A percentile compares a stretch with the other conserved stretches of the same genome.
phyloP scores from a whole-genome alignment of 2,888 invertebrate genomes.

The Euspilapteryx auroguttella region DNA sequence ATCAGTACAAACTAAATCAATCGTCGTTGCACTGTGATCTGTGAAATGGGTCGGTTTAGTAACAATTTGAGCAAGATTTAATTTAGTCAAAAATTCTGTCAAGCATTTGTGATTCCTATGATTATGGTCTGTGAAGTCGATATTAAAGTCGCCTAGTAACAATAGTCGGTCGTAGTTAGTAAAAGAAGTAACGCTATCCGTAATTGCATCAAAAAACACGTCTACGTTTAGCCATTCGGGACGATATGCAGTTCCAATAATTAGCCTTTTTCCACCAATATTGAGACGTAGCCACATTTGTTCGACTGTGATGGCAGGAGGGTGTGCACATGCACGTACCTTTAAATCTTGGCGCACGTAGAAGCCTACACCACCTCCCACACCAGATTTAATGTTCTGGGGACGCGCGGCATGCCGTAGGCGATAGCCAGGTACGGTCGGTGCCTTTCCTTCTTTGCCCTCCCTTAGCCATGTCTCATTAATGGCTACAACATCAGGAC shows the following conservation, averaged over 20 bases:
- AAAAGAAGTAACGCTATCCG: slow-evolving; percentile 2
- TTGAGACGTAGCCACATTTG: slow-evolving; percentile 3
- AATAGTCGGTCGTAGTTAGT: neutral
- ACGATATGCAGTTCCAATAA: slow-evolving; percentile 4
- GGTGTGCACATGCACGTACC: neutral
- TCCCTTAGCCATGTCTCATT: slow-evolving; percentile 12
- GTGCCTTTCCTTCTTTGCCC: slow-evolving; percentile 11
- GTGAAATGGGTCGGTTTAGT: slow-evolving; percentile 1
- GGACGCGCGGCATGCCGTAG: slow-evolving; percentile 9
- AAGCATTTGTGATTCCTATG: neutral
- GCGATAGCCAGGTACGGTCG: slow-evolving; percentile 10
- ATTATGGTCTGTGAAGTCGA: no score
- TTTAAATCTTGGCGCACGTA: slow-evolving; percentile 5
- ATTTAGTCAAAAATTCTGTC: neutral
- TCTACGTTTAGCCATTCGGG: slow-evolving; percentile 2
- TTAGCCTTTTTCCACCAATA: neutral
- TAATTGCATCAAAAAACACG: slow-evolving; percentile 3
- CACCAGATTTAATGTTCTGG: slow-evolving; percentile 2
- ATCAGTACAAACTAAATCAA: neutral
- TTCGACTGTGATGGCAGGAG: neutral
- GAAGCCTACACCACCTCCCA: slow-evolving; percentile 10
- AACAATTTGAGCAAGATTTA: neutral
- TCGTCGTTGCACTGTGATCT: neutral
- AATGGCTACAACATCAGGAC: slow-evolving; percentile 11
- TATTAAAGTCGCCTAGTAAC: slow-evolving; percentile 1